A percentile compares a stretch with the other conserved stretches of the same genome.
phyloP scores from a whole-genome alignment of 2,888 invertebrate genomes.

The Autographa pulchrina region DNA sequence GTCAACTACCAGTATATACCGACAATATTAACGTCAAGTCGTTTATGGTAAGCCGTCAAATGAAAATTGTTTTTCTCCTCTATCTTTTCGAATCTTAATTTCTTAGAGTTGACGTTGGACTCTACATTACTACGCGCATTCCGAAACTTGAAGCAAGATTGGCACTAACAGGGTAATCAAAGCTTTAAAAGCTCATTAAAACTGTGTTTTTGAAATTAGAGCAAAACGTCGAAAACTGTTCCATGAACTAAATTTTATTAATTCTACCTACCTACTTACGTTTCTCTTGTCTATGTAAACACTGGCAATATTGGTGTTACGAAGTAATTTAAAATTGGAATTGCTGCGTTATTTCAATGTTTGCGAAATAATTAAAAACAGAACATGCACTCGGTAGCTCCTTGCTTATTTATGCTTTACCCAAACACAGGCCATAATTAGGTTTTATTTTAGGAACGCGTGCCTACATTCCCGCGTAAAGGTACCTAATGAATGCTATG shows the following conservation, averaged over 20 bases:
- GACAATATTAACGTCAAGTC: neutral
- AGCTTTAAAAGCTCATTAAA: neutral
- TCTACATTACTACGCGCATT: neutral
- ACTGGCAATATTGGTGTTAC: neutral
- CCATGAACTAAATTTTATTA: neutral
- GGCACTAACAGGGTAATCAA: neutral
- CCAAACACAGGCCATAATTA: constrained; percentile 25
- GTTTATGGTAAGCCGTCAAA: neutral
- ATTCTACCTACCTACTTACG: neutral
- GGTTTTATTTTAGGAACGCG: constrained; percentile 9
- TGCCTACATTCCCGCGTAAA: neutral
- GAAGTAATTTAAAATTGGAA: constrained; percentile 1
- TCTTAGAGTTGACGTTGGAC: neutral
- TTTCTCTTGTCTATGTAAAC: constrained; percentile 8
- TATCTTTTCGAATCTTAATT: neutral
- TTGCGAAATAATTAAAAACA: constrained; percentile 40
- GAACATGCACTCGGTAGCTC: constrained; percentile 25
- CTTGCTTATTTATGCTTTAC: constrained; percentile 20
- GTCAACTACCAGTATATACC: neutral
- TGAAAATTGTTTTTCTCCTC: neutral
- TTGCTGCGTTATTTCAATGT: constrained; percentile 19
- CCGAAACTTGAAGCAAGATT: neutral
- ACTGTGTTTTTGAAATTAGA: neutral
- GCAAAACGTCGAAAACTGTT: neutral
- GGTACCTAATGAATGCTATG: constrained; percentile 1